Base-by-base conservation (phyloP, 2,888 invertebrate species). In the Watsonalla binaria region DNA sequence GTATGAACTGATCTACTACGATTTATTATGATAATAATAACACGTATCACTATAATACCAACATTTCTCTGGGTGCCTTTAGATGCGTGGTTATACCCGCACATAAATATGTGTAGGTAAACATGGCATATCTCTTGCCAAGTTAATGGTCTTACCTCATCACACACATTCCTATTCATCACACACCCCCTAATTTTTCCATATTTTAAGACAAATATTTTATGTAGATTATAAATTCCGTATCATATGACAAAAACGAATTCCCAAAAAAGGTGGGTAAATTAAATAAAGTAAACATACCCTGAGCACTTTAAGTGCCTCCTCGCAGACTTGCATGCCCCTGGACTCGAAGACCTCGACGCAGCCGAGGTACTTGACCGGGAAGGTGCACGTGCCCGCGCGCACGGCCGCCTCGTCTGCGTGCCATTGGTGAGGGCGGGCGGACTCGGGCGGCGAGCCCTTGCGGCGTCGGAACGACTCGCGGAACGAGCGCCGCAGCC, bases 271-370 rank as follows among this genome's bases (percentile, higher is more conserved):
- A 24, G 24, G 24, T 24, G 24, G 24, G 24, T 24, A 24, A 24
- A 24, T 24, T 24, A 24, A 24, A 24, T 24, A 24, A 24, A 58
- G 6, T 5, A 14, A 6, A 91, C 95, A 94, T 86, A 98, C 98
- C 92, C 98, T 94, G 61, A 99, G 93, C 64, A 98, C 97, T 92
- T 99, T 99, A 60, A 99, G 93, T 51, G 99, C 99, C 86, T 99
- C 99, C 86, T 99, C 99, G 92, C 99, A 99, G 58, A 99, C 98
- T 90, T 98, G 98, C 98, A 99, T 99, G 51, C 99, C 99, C 77
- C 99, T 93, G 7, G 99, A 99, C 91, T 99, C 99, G 90, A 98
- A 99, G 45, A 99, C 99, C 91, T 99, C 99, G 50, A 99, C 98
- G 85, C 99, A 98, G 63, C 99, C 99, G 78, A 99, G 92, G 91